Base-by-base conservation (phyloP, 2,113 vertebrate genomes). In the Mixornis gularis region DNA sequence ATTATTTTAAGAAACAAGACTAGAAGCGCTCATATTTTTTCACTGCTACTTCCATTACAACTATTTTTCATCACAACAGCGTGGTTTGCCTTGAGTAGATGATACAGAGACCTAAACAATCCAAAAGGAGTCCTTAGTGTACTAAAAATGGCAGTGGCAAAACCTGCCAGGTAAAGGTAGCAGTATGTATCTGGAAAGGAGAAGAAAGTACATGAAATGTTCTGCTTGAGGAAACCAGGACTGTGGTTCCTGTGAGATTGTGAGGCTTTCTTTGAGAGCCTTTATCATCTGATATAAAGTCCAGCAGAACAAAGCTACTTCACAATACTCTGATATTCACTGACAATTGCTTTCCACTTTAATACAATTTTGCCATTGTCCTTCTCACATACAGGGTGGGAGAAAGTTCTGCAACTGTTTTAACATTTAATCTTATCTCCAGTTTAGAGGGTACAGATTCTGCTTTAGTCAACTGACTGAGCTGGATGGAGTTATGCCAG, bases 131-230 rank as follows among this genome's bases (percentile, higher is more conserved):
- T 46, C 32, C 13, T 38, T 6, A 34, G 8, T 10, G 21, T 65
- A 22, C 32, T 41, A 13, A 32, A 74, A 62, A 46, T 16, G 36
- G 38, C 70, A 60, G 43, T 10, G 22, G 17, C 53, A 72, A 41
- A 18, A 88, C 12, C 18, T 77, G 49, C 34, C 13, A 30, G 24
- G 15, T 72, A 55, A 69, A 7, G 30, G 36, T 6, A 52, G 49
- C 41, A 72, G 7, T 7, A 7, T 3, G 3, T 10, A 9, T 3
- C 8, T n/a, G 32, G 46, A 24, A 38, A 44, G 51, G 27, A 84
- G 36, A 60, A 84, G 36, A 60, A 81, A 48, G 27, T 3, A 52
- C 29, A 56, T 0, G 0, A 14, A 38, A n/a, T 6, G 11, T 30
- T 73, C 65, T 25, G 2, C 41, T 7, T 17, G 40, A 74, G 16